Evolutionary conservation across 1,140 invertebrate genomes (phyloP), one percentile per base, ranked within the genome.

Genomic region (Diprion similis): DNA sequence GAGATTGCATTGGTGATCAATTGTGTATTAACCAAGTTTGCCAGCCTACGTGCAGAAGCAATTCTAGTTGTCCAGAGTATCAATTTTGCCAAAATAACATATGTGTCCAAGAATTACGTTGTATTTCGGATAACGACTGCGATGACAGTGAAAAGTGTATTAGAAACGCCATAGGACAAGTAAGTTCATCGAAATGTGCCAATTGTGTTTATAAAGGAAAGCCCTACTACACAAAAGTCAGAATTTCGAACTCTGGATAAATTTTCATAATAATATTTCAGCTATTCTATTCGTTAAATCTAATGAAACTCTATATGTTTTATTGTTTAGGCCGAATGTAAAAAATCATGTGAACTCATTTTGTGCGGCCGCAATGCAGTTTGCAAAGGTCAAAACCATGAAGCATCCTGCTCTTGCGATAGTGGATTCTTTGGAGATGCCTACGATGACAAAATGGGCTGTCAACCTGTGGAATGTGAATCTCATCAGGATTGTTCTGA

Each of bases 21-120:
- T 82, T 95, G 11, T 96, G 95, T 79, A 92, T 96, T 71, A 91
- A 94, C 84, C 92, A 91, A 10, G 90, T 94, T 11, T 96, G 95
- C 79, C 92, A 94, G 79, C 89, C 94, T n/a, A 94, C 93, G 3
- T 97, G 95, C 79, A 91, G 92, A 76, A 87, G 89, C 0, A 95
- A 96, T 79, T 85, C 89, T 0, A 94, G 92, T 1, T 97, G 96
- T 82, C 94, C 95, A 0, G 92, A 95, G 67, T 94, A 92, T 78
- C 95, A 96, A 83, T 94, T 91, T 78, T 97, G 95, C 80, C 89
- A 90, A 69, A 95, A 96, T 78, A 94, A 91, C 78, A 94, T 96
- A 73, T 96, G 95, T 80, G 92, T 91, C 18, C 93, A 95, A 89
- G 94, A 96, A 87, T 83, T 94, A 8, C 91, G 92, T 76, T 97